Conservation (phyloP, 2,797 vertebrate genomes). For the Oreochromis grahami region DNA sequence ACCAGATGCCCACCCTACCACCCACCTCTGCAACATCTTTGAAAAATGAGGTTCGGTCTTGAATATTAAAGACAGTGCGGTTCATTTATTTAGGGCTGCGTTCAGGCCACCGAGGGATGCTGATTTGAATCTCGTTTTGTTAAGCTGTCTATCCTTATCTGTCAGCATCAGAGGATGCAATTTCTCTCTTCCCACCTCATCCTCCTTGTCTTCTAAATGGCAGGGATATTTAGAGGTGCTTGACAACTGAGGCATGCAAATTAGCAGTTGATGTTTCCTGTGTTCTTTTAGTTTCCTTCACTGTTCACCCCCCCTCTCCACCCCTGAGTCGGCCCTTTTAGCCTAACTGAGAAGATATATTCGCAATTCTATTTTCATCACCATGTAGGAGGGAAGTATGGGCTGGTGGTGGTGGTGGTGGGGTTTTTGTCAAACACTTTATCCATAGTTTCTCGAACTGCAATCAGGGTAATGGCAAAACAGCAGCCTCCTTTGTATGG, state of each 20-base stretch:
- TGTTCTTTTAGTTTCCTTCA: constrained; percentile 5
- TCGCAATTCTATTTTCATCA: constrained; percentile 18
- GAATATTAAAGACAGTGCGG: constrained; percentile 56
- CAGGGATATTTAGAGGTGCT: constrained; percentile 66
- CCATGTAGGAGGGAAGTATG: constrained; percentile 17
- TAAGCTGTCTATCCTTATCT: constrained; percentile 73
- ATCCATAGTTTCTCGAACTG: background rate
- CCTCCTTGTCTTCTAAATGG: constrained; percentile 60
- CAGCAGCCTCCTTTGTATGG: background rate
- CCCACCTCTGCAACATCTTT: constrained; percentile 39
- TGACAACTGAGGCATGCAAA: constrained; percentile 70
- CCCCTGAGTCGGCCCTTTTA: constrained; percentile 23
- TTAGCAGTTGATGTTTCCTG: constrained; percentile 47
- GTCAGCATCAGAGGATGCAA: constrained; percentile 66
- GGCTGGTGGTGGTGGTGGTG: background rate
- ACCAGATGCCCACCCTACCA: constrained; percentile 50
- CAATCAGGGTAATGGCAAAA: background rate
- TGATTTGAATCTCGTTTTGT: constrained; percentile 77
- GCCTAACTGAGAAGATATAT: constrained; percentile 6
- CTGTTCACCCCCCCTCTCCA: background rate
- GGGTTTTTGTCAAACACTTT: background rate
- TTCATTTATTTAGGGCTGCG: constrained; percentile 66
- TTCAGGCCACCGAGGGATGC: constrained; percentile 56
- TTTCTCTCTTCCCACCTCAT: constrained; percentile 57
- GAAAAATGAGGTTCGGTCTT: constrained; percentile 32